Base-by-base conservation (phyloP, 2,888 invertebrate species). In the Lucinisca nassula region DNA sequence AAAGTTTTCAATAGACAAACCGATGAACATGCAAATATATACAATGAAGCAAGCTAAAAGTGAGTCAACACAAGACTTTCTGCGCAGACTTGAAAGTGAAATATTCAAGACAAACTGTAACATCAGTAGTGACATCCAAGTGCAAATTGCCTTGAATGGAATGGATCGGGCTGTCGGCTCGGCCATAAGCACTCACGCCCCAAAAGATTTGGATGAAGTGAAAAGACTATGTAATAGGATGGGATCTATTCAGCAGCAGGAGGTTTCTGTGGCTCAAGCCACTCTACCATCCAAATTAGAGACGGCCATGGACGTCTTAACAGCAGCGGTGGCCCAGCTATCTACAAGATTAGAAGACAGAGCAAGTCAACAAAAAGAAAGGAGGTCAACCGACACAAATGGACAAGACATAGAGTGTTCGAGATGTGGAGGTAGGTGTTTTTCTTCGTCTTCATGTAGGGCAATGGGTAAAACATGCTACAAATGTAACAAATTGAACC, bases 101-200 rank as follows among this genome's bases (percentile, higher is more conserved):
- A 74, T 49, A 27, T 76, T 67, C 32, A 84, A 84, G 35, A 74
- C 32, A 0, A 32, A n/a, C 0, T n/a, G n/a, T n/a, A n/a, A n/a
- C n/a, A 58, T 78, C 12, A 32, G n/a, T 61, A 74, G 74, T 24
- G 55, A 70, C 30, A 30, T 84, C 2, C 79, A 79, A 74, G 75
- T 79, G 4, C 79, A 84, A 40, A 79, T 84, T 24, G 75, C 84
- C 17, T 37, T 84, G 24, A 79, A 84, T 24, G 84, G 84, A 0
- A 55, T 79, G 51, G 45, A 78, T 14, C 51, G 73, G 58, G 24
- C 73, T 32, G 61, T 79, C 17, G 73, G 61, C 24, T 74, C 84
- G 14, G 58, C 84, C 3, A 79, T 84, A 8, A 74, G 58, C 1
- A 84, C 84, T 17, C 79, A 84, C 49, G 84, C 45, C 21, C 84